A percentile compares a stretch with the other conserved stretches of the same genome.
Conservation (phyloP, 1,140 invertebrate genomes). For the silkworm (Bombyx mori) region ASM3026992v2 NC_085129.1:15641501-15642000, state of each 20-base stretch:
- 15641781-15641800: no score
- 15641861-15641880: conserved; percentile 8
- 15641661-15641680: conserved; percentile 8
- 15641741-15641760: neutral
- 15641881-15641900: conserved; percentile 4
- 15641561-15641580: conserved; percentile 94
- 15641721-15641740: conserved; percentile 2
- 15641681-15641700: conserved; percentile 11
- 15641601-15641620: conserved; percentile 92
- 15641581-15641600: conserved; percentile 94
- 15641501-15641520: conserved; percentile 84
- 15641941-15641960: conserved; percentile 25
- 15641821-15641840: no score
- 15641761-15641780: neutral
- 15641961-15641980: conserved; percentile 44
- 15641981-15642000: conserved; percentile 55
- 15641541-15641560: conserved; percentile 91
- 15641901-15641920: neutral
- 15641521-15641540: conserved; percentile 95
- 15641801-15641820: no score
- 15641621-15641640: conserved; percentile 73
- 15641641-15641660: neutral
- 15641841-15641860: neutral
- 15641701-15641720: neutral
- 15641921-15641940: conserved; percentile 8